Conservation (phyloP, 2,888 invertebrate genomes). For the Rhodophaea formosa region DNA sequence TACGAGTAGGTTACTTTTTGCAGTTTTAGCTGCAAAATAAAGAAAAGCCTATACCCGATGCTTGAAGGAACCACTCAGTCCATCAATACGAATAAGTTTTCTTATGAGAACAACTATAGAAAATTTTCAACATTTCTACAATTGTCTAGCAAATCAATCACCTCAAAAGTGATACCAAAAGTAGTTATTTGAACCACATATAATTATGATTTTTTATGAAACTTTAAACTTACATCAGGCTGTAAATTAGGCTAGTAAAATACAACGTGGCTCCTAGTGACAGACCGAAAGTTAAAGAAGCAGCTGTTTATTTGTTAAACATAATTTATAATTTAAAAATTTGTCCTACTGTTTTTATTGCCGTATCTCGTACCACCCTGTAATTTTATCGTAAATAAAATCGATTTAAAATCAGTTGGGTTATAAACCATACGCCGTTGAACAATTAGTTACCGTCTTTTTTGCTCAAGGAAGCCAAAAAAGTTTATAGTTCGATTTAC, state of each 20-base stretch:
- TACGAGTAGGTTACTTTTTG: no score
- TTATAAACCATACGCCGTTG: conserved; percentile 38
- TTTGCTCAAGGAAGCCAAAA: conserved; percentile 43
- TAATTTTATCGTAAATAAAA: conserved; percentile 53
- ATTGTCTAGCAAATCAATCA: no score
- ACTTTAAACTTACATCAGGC: no score
- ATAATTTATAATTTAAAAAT: conserved; percentile 44
- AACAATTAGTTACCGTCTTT: conserved; percentile 48
- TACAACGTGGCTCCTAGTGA: background rate
- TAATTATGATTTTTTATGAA: no score
- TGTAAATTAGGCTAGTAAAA: background rate
- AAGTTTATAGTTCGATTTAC: conserved; percentile 55
- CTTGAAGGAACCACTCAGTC: no score
- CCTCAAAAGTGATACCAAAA: no score
- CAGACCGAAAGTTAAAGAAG: background rate
- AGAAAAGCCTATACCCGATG: no score
- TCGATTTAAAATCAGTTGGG: conserved; percentile 47
- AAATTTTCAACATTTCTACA: no score
- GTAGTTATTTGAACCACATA: no score
- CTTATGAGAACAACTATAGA: no score
- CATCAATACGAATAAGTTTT: no score
- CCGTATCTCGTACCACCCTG: conserved; percentile 41
- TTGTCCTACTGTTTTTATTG: conserved; percentile 68
- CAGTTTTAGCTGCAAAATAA: no score
- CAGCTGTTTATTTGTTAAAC: conserved; percentile 21